Percentiles rank a stretch among this genome's conserved stretches.
Evolutionary conservation across 2,888 invertebrate genomes (phyloP).

Genomic region (Heliconius ismenius): DNA sequence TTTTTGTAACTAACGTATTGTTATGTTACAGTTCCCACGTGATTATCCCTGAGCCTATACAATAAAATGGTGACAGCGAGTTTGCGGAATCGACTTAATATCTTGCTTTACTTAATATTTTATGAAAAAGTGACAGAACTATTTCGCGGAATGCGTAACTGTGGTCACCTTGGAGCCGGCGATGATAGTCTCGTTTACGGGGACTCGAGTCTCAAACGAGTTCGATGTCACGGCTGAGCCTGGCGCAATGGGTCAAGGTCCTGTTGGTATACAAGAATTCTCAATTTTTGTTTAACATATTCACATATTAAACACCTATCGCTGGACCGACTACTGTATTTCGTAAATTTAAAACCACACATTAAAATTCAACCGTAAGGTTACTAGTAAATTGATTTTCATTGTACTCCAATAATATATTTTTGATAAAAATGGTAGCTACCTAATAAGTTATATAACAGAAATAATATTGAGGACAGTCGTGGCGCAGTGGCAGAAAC

Average conservation of each 20-base stretch:
- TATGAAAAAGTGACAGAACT: constrained; percentile 5
- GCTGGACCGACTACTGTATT: constrained; percentile 31
- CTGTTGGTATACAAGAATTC: constrained; percentile 45
- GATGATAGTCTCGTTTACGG: constrained; percentile 49
- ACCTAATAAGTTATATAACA: background rate
- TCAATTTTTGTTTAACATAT: constrained; percentile 38
- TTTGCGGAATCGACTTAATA: constrained; percentile 22
- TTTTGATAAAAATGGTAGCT: background rate
- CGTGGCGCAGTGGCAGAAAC: too few relatives aligned
- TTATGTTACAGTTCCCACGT: constrained; percentile 17
- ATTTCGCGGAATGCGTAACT: constrained; percentile 36
- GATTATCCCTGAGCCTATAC: constrained; percentile 15
- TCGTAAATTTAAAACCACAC: constrained; percentile 32
- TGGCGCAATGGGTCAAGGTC: constrained; percentile 57
- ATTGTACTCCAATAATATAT: background rate
- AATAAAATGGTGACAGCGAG: constrained; percentile 13
- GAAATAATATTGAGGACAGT: too few relatives aligned
- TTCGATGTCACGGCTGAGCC: constrained; percentile 59
- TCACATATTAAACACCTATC: constrained; percentile 35
- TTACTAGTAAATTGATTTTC: constrained; percentile 21
- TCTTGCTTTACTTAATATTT: constrained; percentile 9
- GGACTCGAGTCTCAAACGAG: constrained; percentile 55
- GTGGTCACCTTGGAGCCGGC: constrained; percentile 48
- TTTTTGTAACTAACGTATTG: constrained; percentile 10
- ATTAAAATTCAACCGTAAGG: constrained; percentile 25